Base-by-base conservation (phyloP, 2,113 vertebrate species). In the Xiphophorus hellerii region DNA sequence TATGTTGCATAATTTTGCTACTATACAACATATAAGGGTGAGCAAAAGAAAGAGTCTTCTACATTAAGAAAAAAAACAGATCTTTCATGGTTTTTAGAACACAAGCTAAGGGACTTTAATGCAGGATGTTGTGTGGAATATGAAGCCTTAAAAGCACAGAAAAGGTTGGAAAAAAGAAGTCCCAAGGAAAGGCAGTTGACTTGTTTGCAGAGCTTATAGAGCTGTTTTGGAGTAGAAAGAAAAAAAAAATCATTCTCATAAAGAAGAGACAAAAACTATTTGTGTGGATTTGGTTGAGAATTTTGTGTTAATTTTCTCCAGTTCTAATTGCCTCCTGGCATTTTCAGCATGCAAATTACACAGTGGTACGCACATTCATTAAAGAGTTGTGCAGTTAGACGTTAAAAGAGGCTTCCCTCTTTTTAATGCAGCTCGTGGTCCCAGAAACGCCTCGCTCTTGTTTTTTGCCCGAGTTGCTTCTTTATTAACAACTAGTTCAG, bases 111-210 rank as follows among this genome's bases (percentile, higher is more conserved):
- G 48, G 48, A 54, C 20, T 25, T 54, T 20, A 54, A 54, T 22
- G 48, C 22, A 44, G 20, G 48, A 54, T 51, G 14, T 51, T 51
- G 44, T 17, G 30, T 3, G 61, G 37, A 65, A 15, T 51, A 58
- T 60, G 65, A 54, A 76, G 71, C 71, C 64, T 73, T 75, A 62
- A 66, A 68, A 83, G 71, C 44, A 69, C 72, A 71, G 39, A 66
- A 64, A 69, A 71, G 48, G 44, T 51, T 51, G 44, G 14, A 51
- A 51, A 48, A 10, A 33, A 33, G 13, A 35, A 54, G 27, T 70
- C 48, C 31, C n/a, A 28, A 64, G 64, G 60, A 80, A 81, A 63
- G 66, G 22, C 33, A 27, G 66, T 69, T 33, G 62, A 42, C 29
- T 54, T 54, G 48, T 25, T 54, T 54, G 48, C 20, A 20, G 6